A percentile compares a stretch with the other conserved stretches of the same genome.
Evolutionary conservation across 2,888 invertebrate genomes (phyloP).

Genomic region (Oxycera nigricornis): DNA sequence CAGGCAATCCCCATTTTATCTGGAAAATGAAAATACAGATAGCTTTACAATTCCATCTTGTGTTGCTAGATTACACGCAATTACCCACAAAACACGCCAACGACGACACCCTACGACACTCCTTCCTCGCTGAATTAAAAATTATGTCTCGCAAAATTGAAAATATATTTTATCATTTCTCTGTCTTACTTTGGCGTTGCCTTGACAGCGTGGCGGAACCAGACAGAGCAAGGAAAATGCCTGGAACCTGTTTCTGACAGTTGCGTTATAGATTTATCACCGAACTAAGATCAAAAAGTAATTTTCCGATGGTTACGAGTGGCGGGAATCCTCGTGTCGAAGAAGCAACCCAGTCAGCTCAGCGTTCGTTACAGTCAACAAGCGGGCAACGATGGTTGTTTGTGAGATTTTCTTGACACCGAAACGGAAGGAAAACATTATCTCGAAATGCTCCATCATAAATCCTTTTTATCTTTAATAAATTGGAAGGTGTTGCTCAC

Average conservation of each 20-base stretch:
- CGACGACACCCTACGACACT: too few relatives aligned
- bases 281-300: slow-evolving; percentile 38
- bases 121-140: background rate
- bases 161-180: background rate
- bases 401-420: slow-evolving; percentile 30
- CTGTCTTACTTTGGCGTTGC: background rate
- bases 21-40: too few relatives aligned
- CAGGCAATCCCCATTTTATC: too few relatives aligned
- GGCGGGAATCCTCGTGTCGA: slow-evolving; percentile 4
- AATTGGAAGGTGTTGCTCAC: slow-evolving; percentile 33
- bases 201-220: background rate
- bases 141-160: slow-evolving; percentile 1
- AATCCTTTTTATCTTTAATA: slow-evolving; percentile 46
- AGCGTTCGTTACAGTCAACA: background rate
- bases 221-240: background rate
- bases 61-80: too few relatives aligned
- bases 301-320: slow-evolving; percentile 30
- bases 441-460: slow-evolving; percentile 42
- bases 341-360: background rate
- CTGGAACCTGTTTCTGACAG: slow-evolving; percentile 24
- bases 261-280: slow-evolving; percentile 39
- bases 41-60: too few relatives aligned
- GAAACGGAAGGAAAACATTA: slow-evolving; percentile 40
- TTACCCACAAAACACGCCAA: too few relatives aligned
- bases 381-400: background rate